Evolutionary conservation across 2,888 invertebrate species (phyloP).

Genomic region (Sycophila texana): DNA sequence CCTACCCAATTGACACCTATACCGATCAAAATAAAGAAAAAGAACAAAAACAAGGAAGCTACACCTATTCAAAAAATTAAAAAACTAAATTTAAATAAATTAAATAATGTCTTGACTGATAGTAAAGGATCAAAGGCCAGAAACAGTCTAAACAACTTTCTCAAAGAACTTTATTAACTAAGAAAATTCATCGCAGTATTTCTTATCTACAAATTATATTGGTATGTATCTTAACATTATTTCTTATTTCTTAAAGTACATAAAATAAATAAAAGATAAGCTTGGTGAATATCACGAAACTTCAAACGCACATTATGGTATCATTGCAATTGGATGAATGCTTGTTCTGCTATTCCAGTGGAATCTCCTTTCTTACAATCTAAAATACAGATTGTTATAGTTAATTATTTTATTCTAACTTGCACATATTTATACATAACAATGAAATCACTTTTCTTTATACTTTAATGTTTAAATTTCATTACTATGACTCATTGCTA

Average conservation of each 20-base stretch:
- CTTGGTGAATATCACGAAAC: conserved; percentile 54
- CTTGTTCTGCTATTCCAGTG: conserved; percentile 78
- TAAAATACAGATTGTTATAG: conserved; percentile 74
- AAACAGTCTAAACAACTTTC: conserved; percentile 67
- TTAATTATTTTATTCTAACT: too few relatives aligned
- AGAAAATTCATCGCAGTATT: conserved; percentile 49
- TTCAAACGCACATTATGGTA: conserved; percentile 46
- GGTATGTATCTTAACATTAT: conserved; percentile 49
- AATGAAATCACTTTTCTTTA: too few relatives aligned
- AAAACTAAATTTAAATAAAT: conserved; percentile 64
- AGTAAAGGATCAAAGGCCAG: conserved; percentile 55
- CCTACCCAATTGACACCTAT: conserved; percentile 40
- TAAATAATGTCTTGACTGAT: conserved; percentile 65
- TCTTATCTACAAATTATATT: conserved; percentile 56
- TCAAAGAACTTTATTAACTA: conserved; percentile 64
- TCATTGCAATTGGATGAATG: conserved; percentile 29
- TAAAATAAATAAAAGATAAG: conserved; percentile 52
- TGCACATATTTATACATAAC: too few relatives aligned
- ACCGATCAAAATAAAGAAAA: conserved; percentile 38
- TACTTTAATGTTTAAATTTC: conserved; percentile 9
- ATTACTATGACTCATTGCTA: not conserved
- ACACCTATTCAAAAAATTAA: conserved; percentile 61
- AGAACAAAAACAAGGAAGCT: conserved; percentile 54
- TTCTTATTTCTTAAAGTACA: conserved; percentile 40
- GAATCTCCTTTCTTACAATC: conserved; percentile 86